Base-by-base conservation (phyloP, 2,797 vertebrate genomes). In the Phyllotis vaccarum region DNA sequence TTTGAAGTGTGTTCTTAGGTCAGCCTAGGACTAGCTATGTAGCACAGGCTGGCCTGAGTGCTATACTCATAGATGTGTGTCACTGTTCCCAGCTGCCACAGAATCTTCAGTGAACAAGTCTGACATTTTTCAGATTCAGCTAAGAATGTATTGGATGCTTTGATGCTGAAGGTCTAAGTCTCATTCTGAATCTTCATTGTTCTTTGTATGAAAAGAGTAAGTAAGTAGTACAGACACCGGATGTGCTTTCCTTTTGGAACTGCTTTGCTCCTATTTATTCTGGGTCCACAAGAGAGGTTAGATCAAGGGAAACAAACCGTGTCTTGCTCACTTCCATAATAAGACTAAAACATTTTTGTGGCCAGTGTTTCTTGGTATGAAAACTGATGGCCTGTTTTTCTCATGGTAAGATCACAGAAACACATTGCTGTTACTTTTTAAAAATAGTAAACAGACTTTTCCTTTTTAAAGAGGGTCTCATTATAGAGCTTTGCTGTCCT, bases 361-460 rank as follows among this genome's bases (percentile, higher is more conserved):
- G 29, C 8, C 24, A 43, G 56, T 86, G 22, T 83, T 56, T 95
- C 49, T 79, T 95, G 64, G 72, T 87, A 52, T n/a, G 62, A 92
- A 96, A 94, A 85, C 52, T 76, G 64, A 75, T 91, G 37, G 54
- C 68, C 83, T 92, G 14, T 22, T 82, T 83, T 96, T 95, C 46
- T 90, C 13, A 31, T 90, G 49, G 21, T 83, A 68, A 74, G 49
- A 93, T 92, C 64, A 68, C 62, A 68, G 60, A 87, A 95, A 89
- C 31, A 95, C 58, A 56, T 58, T 82, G 58, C 29, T 85, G 22
- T 85, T 91, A 54, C 46, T 87, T 87, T 40, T 74, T 31, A 3
- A 74, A 92, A 86, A 79, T 11, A 49, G 17, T 37, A 58, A 83
- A 31, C 34, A 62, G 80, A 62, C 81, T 46, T 43, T 43, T 82